These are phyloP conservation scores for Spongilla lacustris DNA, from an alignment of 37 sponge, comb jelly and placozoan species.

Conservation along the genomic window DNA sequence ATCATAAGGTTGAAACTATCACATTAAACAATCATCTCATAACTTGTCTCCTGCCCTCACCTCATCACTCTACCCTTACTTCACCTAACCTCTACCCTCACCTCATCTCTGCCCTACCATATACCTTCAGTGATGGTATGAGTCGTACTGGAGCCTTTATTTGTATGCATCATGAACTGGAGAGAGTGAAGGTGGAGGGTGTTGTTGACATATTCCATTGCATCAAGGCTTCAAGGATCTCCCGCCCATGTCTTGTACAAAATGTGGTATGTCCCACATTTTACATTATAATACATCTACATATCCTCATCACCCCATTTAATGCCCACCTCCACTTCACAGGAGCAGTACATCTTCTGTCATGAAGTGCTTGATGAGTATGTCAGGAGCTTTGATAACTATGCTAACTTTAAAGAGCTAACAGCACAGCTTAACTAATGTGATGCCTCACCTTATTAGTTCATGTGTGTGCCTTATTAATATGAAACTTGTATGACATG, in stretches of 20 bases:
- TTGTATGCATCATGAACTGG: constrained; percentile 35
- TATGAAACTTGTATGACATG: no score
- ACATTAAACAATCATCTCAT: no score
- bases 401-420: constrained; percentile 45
- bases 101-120: no score
- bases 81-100: no score
- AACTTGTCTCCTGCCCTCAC: no score
- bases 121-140: constrained; percentile 25
- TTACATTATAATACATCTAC: no score
- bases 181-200: constrained; percentile 69
- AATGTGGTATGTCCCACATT: constrained; percentile 34
- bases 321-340: not conserved
- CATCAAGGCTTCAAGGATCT: constrained; percentile 58
- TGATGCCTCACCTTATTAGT: no score
- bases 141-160: constrained; percentile 37
- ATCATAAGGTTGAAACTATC: no score
- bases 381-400: constrained; percentile 30
- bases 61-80: no score
- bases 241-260: constrained; percentile 38
- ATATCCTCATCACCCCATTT: no score
- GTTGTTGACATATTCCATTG: constrained; percentile 69
- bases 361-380: constrained; percentile 55
- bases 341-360: constrained; percentile 63
- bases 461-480: no score
- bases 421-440: no score